Base-by-base conservation (phyloP, 2,797 vertebrate species). In the Typhlichthys eigenmanni region DNA sequence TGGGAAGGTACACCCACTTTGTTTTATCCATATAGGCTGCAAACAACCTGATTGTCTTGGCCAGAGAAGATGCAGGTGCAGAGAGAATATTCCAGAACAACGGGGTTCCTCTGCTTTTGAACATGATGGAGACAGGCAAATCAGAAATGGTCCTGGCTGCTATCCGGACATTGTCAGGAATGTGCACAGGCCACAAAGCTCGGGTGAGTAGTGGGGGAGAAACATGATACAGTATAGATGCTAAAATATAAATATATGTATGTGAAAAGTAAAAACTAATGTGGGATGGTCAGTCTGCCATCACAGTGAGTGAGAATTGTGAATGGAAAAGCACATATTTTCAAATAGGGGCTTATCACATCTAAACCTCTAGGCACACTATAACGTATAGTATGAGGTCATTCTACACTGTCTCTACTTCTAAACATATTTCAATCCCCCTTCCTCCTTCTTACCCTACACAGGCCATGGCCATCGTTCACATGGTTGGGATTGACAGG, bases 21-120 rank as follows among this genome's bases (percentile, higher is more conserved):
- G 11, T 0, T 2, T 69, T 8, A 38, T 50, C 45, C 46, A 43
- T 29, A 51, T 13, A 99, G 98, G 97, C 98, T 45, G 96, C 95
- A 55, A 98, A 98, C 90, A 99, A 99, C 83, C 90, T 99, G 68
- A 96, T 96, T 14, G 97, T 99, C 59, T 85, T 99, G 47, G 93
- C 96, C 0, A 90, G 97, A 64, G 98, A 99, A 58, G 97, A 98
- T 7, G 95, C 96, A 0, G 98, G 98, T 32, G 94, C 96, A 0
- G 96, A 99, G 82, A 94, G 92, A 85, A 98, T 99, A 80, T 99
- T 99, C 88, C 94, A 97, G 91, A 98, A 93, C 84, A 98, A 98
- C 0, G 98, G 98, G 0, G 89, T 99, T 50, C 82, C 88, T 64
- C 82, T 99, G 81, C 89, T 99, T 13, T 65, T 96, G 77, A 93